Evolutionary conservation across 2,888 invertebrate species (phyloP), one percentile per base, ranked within the genome.

Genomic region (Eupithecia exiguata): DNA sequence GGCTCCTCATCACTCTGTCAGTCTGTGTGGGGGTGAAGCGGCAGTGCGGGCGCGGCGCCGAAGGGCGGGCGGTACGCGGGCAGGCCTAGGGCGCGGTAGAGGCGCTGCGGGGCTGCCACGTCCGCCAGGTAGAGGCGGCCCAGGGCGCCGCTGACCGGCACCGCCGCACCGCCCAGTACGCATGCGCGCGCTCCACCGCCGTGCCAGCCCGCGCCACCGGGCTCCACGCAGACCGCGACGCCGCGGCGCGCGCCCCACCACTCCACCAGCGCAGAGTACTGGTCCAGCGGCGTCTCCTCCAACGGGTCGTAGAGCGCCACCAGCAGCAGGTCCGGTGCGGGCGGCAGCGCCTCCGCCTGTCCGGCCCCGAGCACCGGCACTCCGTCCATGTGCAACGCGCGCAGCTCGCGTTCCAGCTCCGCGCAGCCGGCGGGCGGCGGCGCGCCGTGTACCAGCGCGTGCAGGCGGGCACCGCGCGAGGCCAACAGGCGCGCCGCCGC

Each of bases 91-190:
- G 36, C 65, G 18, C 18, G 36, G 93, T 97, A 98, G 83, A 98
- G 95, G 9, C 72, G 76, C 80, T 95, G 94, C 40, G 98, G 98
- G 85, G 98, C 95, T 81, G 97, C 97, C 85, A 98, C 95, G 94
- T 98, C 97, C 88, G 97, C 97, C 79, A 98, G 95, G 94, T 97
- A 98, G 82, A 98, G 93, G 89, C 97, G 96, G 46, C 89, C 88
- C 80, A 81, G 77, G 81, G 87, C 84, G 67, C 82, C 46, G 21
- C 87, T 86, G 81, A 89, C 87, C 77, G 80, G 78, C 78, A 78
- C 78, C 77, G 84, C 83, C 81, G 98, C 98, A 72, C 83, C 74
- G 74, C 79, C 83, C 80, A 82, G 76, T 71, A 84, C 79, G 74
- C 80, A 80, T 46, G 84, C 88, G 78, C 87, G 87, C 80, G 82